Base-by-base conservation (phyloP, 2,888 invertebrate species). In the Alentia gelatinosa region DNA sequence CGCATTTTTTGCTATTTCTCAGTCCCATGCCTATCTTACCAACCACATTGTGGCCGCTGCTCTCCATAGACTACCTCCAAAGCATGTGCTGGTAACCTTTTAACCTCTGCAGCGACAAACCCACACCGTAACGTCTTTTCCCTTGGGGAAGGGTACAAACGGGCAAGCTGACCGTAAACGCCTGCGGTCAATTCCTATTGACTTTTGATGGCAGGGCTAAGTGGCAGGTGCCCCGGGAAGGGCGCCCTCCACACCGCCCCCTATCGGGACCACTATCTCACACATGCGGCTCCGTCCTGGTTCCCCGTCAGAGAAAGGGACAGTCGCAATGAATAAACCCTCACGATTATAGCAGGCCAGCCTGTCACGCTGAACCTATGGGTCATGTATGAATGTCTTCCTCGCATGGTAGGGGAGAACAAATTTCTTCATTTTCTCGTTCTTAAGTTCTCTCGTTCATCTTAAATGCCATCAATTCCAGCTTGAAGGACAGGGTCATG, bases 101-200 rank as follows among this genome's bases (percentile, higher is more conserved):
- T n/a, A n/a, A n/a, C n/a, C n/a, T n/a, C n/a, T n/a, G n/a, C n/a
- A n/a, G n/a, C n/a, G n/a, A n/a, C n/a, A n/a, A n/a, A n/a, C n/a
- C 5, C 56, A 56, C 9, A 19, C 56, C 3, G n/a, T 19, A 47
- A 7, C 47, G 9, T 47, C 56, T 56, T 56, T 56, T n/a, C 56
- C 68, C 68, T 12, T 3, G 26, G 68, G 33, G 68, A 26, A 30
- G 68, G 30, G 26, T 26, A 30, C 68, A 68, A 68, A 68, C 33
- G 68, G 68, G 30, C 4, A 15, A 30, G 26, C 68, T 68, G 68
- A 30, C 68, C 26, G 68, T 26, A 68, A 68, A 68, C 68, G 68
- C 68, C 68, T 30, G 37, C 15, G 79, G 79, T 79, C 79, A 79
- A 79, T 79, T 79, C 79, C 79, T 79, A 79, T 79, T 79, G 79